A percentile compares a stretch with the other conserved stretches of the same genome.
These are phyloP conservation scores for Melanotaenia parkinsoni DNA, from an alignment of 2,797 vertebrate genomes.

Conservation along the genomic window DNA sequence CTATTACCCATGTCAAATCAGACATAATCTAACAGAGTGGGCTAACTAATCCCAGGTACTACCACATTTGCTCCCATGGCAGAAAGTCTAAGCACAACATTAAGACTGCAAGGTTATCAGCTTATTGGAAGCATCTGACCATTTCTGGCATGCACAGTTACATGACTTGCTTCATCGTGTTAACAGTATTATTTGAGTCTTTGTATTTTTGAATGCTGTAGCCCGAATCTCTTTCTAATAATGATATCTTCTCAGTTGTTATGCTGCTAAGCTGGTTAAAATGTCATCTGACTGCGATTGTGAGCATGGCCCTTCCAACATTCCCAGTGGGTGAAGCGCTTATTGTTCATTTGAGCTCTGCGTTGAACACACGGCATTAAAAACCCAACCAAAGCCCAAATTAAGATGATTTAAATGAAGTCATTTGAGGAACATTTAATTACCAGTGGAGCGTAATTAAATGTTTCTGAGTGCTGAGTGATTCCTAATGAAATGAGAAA, in stretches of 20 bases:
- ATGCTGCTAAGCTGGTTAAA: constrained; percentile 66
- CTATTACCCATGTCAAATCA: constrained; percentile 63
- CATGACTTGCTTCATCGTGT: constrained; percentile 24
- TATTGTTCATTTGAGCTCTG: constrained; percentile 70
- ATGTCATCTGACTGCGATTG: constrained; percentile 73
- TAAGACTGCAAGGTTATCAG: constrained; percentile 46
- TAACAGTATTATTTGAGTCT: constrained; percentile 19
- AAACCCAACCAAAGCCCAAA: constrained; percentile 70
- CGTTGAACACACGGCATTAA: constrained; percentile 63
- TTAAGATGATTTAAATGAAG: constrained; percentile 81
- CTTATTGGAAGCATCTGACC: constrained; percentile 33
- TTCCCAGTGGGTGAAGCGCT: constrained; percentile 64
- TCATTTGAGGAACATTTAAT: constrained; percentile 82
- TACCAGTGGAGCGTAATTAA: constrained; percentile 79
- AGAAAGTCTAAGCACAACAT: constrained; percentile 41
- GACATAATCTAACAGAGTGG: constrained; percentile 48
- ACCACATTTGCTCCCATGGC: constrained; percentile 51
- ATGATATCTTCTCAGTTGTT: constrained; percentile 60
- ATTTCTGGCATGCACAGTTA: constrained; percentile 39
- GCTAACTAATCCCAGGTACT: constrained; percentile 51
- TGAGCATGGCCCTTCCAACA: constrained; percentile 64
- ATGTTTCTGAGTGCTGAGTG: constrained; percentile 81
- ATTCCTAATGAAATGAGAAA: constrained; percentile 80
- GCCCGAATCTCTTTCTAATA: constrained; percentile 47
- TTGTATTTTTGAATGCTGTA: constrained; percentile 50